Conservation (phyloP, 2,888 invertebrate genomes). For the Andrena chrysosceles region DNA sequence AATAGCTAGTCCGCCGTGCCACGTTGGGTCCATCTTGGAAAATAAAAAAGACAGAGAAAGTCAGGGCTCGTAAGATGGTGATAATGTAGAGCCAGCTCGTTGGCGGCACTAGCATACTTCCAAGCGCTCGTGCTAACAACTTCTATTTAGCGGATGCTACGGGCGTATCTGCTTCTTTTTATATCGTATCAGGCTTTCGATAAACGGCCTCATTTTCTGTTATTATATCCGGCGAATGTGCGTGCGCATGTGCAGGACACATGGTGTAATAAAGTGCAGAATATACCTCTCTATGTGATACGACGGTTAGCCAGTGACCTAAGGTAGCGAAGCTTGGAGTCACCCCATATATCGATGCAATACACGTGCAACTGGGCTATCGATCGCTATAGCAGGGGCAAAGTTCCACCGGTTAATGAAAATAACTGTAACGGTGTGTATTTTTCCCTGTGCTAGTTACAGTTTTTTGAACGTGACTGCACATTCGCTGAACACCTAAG, state of each 20-base stretch:
- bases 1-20: not conserved
- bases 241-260: constrained; percentile 67
- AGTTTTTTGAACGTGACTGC: constrained; percentile 63
- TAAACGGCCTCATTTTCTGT: constrained; percentile 66
- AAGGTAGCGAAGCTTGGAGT: constrained; percentile 74
- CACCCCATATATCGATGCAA: constrained; percentile 78
- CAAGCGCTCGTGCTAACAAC: constrained; percentile 33
- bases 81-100: not conserved
- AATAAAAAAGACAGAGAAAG: not conserved
- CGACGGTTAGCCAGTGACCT: constrained; percentile 79
- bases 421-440: constrained; percentile 76
- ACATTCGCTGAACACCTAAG: constrained; percentile 54
- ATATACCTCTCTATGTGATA: constrained; percentile 69
- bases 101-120: not conserved
- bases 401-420: constrained; percentile 78
- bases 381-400: constrained; percentile 78
- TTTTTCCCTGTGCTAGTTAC: constrained; percentile 70
- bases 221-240: constrained; percentile 67
- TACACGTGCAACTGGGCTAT: constrained; percentile 83
- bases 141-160: constrained; percentile 50
- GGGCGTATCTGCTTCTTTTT: constrained; percentile 60
- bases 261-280: constrained; percentile 69
- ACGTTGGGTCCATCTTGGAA: not conserved
- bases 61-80: not conserved
- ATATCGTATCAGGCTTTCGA: constrained; percentile 63